Evolutionary conservation across 2,888 invertebrate species (phyloP).

Genomic region (Lepidocyrtoides sp.): DNA sequence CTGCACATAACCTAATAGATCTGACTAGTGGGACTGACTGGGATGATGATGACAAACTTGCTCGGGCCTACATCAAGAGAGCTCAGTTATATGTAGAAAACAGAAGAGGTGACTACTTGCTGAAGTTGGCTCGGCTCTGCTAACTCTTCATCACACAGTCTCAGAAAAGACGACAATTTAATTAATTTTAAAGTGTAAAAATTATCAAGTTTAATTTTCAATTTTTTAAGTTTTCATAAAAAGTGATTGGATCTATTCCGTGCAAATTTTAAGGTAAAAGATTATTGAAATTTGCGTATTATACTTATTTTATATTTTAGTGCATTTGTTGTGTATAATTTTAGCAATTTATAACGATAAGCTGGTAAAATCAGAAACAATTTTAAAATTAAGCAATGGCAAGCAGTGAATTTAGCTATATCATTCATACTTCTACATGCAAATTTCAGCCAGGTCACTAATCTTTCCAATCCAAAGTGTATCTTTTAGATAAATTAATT

Average conservation of each 20-base stretch:
- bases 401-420: too few species aligned
- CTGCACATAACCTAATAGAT: constrained; percentile 1
- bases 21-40: constrained; percentile 8
- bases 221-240: background rate
- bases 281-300: too few species aligned
- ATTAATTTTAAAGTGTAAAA: background rate
- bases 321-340: too few species aligned
- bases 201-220: background rate
- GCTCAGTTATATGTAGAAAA: constrained; percentile 73
- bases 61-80: constrained; percentile 56
- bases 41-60: constrained; percentile 62
- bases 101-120: constrained; percentile 72
- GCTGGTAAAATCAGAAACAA: too few species aligned
- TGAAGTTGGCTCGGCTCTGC: constrained; percentile 84
- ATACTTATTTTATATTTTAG: too few species aligned
- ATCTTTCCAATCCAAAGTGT: too few species aligned
- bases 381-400: too few species aligned
- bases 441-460: too few species aligned
- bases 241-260: too few species aligned
- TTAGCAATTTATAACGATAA: too few species aligned
- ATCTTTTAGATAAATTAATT: too few species aligned
- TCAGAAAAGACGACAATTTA: constrained; percentile 34
- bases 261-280: background rate
- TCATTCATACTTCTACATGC: too few species aligned
- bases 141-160: constrained; percentile 75